Base-by-base conservation (phyloP, 2,113 vertebrate genomes). In the Centropristis striata region DNA sequence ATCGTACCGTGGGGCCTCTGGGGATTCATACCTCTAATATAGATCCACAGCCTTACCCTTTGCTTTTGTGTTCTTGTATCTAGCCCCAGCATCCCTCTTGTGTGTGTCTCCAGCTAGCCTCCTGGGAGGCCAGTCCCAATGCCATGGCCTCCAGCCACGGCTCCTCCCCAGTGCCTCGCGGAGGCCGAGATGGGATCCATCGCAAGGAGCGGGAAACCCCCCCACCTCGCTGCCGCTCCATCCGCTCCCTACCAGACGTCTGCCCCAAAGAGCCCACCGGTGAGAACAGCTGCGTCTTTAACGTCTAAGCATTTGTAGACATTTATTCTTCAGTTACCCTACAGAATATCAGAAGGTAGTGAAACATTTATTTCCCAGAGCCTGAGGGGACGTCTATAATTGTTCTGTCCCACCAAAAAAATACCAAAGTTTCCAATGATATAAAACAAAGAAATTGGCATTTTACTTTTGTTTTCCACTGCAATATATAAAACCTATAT, bases 251-350 rank as follows among this genome's bases (percentile, higher is more conserved):
- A 86, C 98, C 98, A 5, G 98, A 99, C 64, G 98, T 99, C 59
- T 99, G 98, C 87, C 98, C 98, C 69, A 97, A 97, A 92, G 98
- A 99, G 70, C 98, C 98, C 71, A 96, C 96, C 76, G 98, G 98
- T 92, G 14, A n/a, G 73, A 20, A 1, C 91, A 0, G 16, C 18
- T 20, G 23, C 15, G n/a, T n/a, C n/a, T n/a, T n/a, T n/a, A n/a
- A n/a, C n/a, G n/a, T n/a, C n/a, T n/a, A n/a, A n/a, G n/a, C n/a
- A n/a, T n/a, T n/a, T n/a, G n/a, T n/a, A 7, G 20, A 15, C n/a
- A 18, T 39, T 8, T 21, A 8, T 60, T 5, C 4, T 11, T n/a
- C 4, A 12, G 1, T 60, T 14, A 59, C 10, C 10, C n/a, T 12
- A 11, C 13, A 37, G 47, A 20, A 18, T 25, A n/a, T 39, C 58